phyloP scores from a whole-genome alignment of 2,888 invertebrate species.

The Dasypogon diadema region DNA sequence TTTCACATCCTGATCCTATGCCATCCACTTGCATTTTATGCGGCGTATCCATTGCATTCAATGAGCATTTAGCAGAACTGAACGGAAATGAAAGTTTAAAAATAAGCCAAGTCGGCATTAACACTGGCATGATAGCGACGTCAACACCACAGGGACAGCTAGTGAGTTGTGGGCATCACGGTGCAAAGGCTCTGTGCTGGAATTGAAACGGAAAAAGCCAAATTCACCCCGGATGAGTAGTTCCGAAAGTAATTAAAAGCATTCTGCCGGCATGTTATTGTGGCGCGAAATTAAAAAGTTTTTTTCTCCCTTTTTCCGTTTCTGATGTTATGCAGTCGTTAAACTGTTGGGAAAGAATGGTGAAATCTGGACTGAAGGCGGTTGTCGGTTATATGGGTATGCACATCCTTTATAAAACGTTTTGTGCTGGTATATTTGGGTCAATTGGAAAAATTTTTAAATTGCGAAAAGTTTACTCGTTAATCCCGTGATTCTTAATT shows the following conservation, averaged over 20 bases:
- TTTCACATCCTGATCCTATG: no score
- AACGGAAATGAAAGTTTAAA: constrained; percentile 26
- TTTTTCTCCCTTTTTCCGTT: background rate
- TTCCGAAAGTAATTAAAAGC: constrained; percentile 38
- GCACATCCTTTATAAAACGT: no score
- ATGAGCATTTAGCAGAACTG: constrained; percentile 14
- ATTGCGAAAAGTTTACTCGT: constrained; percentile 32
- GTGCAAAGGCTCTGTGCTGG: background rate
- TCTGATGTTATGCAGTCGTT: constrained; percentile 1
- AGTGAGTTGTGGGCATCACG: background rate
- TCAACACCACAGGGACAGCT: background rate
- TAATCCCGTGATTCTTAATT: constrained; percentile 35
- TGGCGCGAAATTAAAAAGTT: constrained; percentile 33
- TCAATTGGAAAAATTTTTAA: constrained; percentile 34
- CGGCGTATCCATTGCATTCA: background rate
- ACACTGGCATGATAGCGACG: constrained; percentile 4
- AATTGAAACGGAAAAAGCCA: background rate
- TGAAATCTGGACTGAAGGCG: no score
- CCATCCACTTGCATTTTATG: no score
- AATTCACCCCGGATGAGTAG: constrained; percentile 28
- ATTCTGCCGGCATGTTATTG: constrained; percentile 26
- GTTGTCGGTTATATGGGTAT: no score
- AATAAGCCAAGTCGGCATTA: background rate
- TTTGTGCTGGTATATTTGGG: constrained; percentile 7
- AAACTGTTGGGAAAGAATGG: constrained; percentile 2